Percentiles rank a stretch among this genome's conserved stretches.
phyloP scores from a whole-genome alignment of 1,140 invertebrate species.

The Drosophila tristis region DNA sequence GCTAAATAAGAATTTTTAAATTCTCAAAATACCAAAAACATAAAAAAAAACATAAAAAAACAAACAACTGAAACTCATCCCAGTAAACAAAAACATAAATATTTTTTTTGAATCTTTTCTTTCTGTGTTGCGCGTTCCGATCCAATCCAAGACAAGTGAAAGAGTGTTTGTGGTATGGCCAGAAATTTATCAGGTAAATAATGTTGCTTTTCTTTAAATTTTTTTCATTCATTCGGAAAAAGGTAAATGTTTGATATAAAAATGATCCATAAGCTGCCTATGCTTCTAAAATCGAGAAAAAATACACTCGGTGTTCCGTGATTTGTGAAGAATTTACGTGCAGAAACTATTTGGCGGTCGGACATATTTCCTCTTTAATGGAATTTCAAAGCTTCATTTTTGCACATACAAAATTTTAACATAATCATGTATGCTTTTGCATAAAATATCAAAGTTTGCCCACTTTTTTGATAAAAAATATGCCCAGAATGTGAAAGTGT shows the following conservation, averaged over 20 bases:
- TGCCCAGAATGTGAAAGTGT: too few relatives aligned
- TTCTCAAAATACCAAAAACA: slow-evolving; percentile 19
- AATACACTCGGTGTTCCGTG: too few relatives aligned
- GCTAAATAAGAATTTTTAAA: slow-evolving; percentile 9
- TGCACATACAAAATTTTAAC: too few relatives aligned
- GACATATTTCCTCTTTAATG: too few relatives aligned
- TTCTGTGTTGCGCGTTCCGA: slow-evolving; percentile 30
- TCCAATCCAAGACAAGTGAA: slow-evolving; percentile 3
- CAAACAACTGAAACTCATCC: slow-evolving; percentile 5
- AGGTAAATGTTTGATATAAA: too few relatives aligned
- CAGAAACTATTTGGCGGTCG: too few relatives aligned
- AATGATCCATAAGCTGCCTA: not conserved
- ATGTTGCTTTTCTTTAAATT: not conserved
- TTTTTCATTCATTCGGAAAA: not conserved
- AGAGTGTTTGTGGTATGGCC: slow-evolving; percentile 4
- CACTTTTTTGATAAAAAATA: too few relatives aligned
- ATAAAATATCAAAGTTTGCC: too few relatives aligned
- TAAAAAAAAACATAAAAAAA: slow-evolving; percentile 33
- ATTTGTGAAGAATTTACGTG: too few relatives aligned
- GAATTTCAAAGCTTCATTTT: too few relatives aligned
- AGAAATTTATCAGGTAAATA: slow-evolving; percentile 45
- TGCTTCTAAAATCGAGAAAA: not conserved
- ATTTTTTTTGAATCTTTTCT: slow-evolving; percentile 39
- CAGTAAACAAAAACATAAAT: not conserved
- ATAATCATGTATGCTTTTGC: too few relatives aligned